Conservation (phyloP, 2,797 vertebrate genomes). For the Poecilia velifera region DNA sequence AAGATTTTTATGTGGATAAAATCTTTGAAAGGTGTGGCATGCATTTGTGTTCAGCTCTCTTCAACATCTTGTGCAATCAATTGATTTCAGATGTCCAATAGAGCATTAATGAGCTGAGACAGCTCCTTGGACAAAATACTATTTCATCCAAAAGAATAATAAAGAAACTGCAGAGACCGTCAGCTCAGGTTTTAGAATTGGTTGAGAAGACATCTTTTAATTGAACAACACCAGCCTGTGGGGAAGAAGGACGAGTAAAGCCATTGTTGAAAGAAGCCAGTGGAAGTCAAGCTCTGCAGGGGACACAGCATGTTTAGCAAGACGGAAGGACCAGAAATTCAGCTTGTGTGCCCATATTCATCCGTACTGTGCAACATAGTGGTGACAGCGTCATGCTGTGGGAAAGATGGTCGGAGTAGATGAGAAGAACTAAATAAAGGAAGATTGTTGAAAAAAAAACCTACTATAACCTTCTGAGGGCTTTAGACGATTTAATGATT, state of each 20-base stretch:
- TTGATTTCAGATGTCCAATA: not conserved
- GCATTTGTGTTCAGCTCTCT: not conserved
- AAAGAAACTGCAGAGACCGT: not conserved
- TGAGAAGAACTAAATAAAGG: not conserved
- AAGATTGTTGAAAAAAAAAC: not conserved
- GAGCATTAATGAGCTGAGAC: not conserved
- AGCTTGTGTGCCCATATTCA: not conserved
- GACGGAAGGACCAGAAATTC: not conserved
- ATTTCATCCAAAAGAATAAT: not conserved
- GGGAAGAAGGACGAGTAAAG: not conserved
- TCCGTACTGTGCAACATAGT: not conserved
- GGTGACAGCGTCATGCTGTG: not conserved
- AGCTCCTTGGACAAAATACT: not conserved
- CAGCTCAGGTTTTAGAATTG: not conserved
- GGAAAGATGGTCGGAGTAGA: not conserved
- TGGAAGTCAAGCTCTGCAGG: not conserved
- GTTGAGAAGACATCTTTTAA: not conserved
- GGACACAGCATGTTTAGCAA: not conserved
- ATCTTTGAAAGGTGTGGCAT: not conserved
- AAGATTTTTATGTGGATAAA: not conserved
- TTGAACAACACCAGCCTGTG: not conserved
- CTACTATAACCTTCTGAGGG: not conserved
- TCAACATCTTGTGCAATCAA: not conserved
- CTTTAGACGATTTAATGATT: not conserved
- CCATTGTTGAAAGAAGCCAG: not conserved